These are phyloP conservation scores for Zygaena filipendulae DNA, from an alignment of 2,888 invertebrate species.

Conservation along the genomic window DNA sequence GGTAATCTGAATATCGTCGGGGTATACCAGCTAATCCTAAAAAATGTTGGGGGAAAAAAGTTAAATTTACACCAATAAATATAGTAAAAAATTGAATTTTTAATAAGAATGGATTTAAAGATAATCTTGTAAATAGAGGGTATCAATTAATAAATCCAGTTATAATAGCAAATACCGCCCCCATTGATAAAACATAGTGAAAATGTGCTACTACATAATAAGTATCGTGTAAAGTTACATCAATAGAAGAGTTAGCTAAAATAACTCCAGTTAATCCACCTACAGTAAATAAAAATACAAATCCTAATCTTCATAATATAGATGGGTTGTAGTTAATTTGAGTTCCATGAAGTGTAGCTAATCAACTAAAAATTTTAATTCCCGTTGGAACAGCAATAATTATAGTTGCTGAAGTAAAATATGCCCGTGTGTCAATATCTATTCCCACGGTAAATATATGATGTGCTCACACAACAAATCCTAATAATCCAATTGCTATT, in stretches of 20 bases:
- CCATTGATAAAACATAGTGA: conserved; percentile 84
- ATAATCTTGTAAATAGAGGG: conserved; percentile 73
- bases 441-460: conserved; percentile 88
- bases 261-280: conserved; percentile 78
- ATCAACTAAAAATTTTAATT: conserved; percentile 84
- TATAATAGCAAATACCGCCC: conserved; percentile 83
- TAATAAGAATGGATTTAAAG: conserved; percentile 66
- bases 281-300: conserved; percentile 81
- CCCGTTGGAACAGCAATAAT: conserved; percentile 89
- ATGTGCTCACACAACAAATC: conserved; percentile 87
- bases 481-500: conserved; percentile 82
- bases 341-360: conserved; percentile 75
- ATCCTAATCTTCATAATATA: conserved; percentile 76
- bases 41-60: conserved; percentile 86
- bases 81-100: conserved; percentile 78
- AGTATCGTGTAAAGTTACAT: conserved; percentile 83
- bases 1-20: conserved; percentile 80
- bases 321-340: conserved; percentile 69
- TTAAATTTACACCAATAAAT: conserved; percentile 82
- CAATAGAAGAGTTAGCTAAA: conserved; percentile 80
- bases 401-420: conserved; percentile 86
- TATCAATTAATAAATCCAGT: conserved; percentile 79
- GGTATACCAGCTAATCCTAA: conserved; percentile 68
- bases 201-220: conserved; percentile 88
- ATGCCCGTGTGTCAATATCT: conserved; percentile 86